Evolutionary conservation across 30 jellyfish, hydroid and myxozoan genomes (phyloP).

Genomic region (Pseudorhiza aurosa): DNA sequence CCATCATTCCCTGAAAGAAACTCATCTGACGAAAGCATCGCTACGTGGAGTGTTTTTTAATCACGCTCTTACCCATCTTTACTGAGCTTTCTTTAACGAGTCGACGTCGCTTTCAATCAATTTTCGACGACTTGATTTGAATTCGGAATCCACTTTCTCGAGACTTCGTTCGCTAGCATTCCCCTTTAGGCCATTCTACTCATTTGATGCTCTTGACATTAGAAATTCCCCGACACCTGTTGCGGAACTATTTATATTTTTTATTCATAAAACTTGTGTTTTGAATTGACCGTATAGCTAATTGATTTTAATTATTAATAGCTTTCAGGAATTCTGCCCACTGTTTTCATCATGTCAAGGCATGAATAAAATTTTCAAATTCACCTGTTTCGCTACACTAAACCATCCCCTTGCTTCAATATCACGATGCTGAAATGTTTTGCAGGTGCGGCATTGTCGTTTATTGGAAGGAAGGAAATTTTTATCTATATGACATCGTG

Average conservation of each 20-base stretch:
- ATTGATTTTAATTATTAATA: constrained; percentile 20
- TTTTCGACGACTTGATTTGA: no score
- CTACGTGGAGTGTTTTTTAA: no score
- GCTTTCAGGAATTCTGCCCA: neutral
- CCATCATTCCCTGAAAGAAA: no score
- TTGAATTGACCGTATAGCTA: constrained; percentile 11
- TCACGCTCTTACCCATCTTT: constrained; percentile 5
- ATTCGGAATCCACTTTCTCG: no score
- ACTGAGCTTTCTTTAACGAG: no score
- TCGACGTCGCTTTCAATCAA: no score
- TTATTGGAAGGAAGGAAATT: no score
- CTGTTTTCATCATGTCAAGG: neutral
- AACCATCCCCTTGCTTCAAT: neutral
- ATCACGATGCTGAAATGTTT: neutral
- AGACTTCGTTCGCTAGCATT: no score
- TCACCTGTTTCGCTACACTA: constrained; percentile 5
- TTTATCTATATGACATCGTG: no score
- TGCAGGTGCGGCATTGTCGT: neutral
- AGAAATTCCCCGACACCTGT: constrained; percentile 28
- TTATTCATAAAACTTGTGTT: constrained; percentile 13
- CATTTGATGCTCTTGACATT: neutral
- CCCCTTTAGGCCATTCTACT: constrained; percentile 20
- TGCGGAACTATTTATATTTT: constrained; percentile 15
- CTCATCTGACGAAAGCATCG: no score
- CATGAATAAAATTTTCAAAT: neutral